A percentile compares a stretch with the other conserved stretches of the same genome.
phyloP scores from a whole-genome alignment of 2,888 invertebrate genomes.

The Taenaris catops region DNA sequence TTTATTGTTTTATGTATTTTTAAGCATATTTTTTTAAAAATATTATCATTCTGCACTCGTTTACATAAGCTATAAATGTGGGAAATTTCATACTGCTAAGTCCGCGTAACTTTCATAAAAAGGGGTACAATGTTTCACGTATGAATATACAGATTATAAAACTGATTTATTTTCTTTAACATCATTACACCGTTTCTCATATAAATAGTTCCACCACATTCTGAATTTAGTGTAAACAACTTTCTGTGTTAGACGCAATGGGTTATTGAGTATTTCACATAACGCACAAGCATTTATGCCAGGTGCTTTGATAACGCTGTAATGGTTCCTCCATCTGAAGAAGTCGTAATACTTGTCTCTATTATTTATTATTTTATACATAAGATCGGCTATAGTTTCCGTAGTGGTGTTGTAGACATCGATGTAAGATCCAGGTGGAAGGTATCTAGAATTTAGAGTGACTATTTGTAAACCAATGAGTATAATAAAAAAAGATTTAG shows the following conservation, averaged over 20 bases:
- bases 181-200: constrained; percentile 28
- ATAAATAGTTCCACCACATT: constrained; percentile 52
- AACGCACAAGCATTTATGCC: constrained; percentile 42
- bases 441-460: constrained; percentile 29
- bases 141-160: too few species aligned
- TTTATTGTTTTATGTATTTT: too few species aligned
- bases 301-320: constrained; percentile 32
- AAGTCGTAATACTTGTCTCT: constrained; percentile 40
- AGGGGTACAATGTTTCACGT: too few species aligned
- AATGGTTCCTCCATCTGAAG: constrained; percentile 53
- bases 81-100: too few species aligned
- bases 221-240: constrained; percentile 36
- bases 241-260: constrained; percentile 32
- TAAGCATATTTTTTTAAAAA: too few species aligned
- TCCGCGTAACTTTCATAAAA: too few species aligned
- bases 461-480: too few species aligned
- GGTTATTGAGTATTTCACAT: constrained; percentile 43
- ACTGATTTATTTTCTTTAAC: too few species aligned
- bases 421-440: constrained; percentile 48
- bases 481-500: too few species aligned
- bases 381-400: constrained; percentile 36
- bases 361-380: constrained; percentile 38
- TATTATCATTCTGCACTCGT: too few species aligned
- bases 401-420: constrained; percentile 34
- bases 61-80: too few species aligned